Evolutionary conservation across 2,113 vertebrate genomes (phyloP).

Genomic region (Semnornis frantzii): DNA sequence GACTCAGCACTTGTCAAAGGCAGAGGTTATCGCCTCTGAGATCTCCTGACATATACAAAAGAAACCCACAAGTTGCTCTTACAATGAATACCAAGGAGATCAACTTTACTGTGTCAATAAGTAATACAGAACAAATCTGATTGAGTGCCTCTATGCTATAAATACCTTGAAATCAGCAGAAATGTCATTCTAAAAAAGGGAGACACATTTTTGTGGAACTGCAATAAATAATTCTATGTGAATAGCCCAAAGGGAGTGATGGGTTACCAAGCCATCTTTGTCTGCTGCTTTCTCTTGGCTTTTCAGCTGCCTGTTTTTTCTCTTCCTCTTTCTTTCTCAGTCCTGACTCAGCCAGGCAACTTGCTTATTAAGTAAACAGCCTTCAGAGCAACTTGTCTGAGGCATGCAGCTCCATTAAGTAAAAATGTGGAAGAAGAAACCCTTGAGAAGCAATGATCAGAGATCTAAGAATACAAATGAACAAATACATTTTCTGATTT

Average conservation of each 20-base stretch:
- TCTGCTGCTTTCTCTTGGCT: neutral
- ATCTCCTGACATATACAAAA: neutral
- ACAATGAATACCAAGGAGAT: neutral
- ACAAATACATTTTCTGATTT: constrained; percentile 38
- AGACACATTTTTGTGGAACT: neutral
- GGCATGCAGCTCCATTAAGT: neutral
- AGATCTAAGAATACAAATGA: constrained; percentile 37
- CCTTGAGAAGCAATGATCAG: neutral
- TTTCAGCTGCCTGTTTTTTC: neutral
- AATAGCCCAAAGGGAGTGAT: constrained; percentile 12
- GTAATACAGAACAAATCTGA: neutral
- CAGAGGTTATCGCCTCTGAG: neutral
- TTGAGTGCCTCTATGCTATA: neutral
- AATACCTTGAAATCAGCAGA: constrained; percentile 46
- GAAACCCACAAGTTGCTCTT: neutral
- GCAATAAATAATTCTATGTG: constrained; percentile 14
- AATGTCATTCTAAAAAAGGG: neutral
- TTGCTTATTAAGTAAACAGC: constrained; percentile 35
- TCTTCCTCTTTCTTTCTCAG: neutral
- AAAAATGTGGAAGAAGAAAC: neutral
- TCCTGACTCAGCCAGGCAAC: constrained; percentile 13
- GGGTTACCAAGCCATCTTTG: neutral
- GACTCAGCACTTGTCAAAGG: neutral
- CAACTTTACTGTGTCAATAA: neutral
- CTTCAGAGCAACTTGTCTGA: constrained; percentile 14